A percentile compares a stretch with the other conserved stretches of the same genome.
phyloP scores from a whole-genome alignment of 1,140 invertebrate species.

The Drosophila dunni region DNA sequence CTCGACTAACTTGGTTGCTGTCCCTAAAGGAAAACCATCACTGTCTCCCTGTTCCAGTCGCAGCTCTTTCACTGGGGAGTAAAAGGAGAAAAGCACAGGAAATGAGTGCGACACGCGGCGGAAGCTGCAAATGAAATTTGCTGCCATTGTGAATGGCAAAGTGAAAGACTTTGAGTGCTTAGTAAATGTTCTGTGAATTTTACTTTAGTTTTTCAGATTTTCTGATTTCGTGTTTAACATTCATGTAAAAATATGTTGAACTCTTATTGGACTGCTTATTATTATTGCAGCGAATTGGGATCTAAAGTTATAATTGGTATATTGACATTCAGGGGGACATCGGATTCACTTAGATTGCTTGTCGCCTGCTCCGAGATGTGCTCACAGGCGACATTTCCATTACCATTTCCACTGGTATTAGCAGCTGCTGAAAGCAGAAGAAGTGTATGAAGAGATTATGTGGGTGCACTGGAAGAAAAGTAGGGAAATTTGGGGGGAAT shows the following conservation, averaged over 20 bases:
- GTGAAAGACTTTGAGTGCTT: constrained; percentile 3
- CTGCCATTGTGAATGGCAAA: constrained; percentile 6
- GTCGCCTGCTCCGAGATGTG: constrained; percentile 43
- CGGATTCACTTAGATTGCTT: constrained; percentile 18
- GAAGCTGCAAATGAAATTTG: constrained; percentile 36
- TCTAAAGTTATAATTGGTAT: constrained; percentile 60
- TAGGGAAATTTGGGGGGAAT: no score
- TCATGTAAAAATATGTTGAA: constrained; percentile 63
- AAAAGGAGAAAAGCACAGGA: background rate
- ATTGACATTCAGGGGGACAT: constrained; percentile 13
- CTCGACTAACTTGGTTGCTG: background rate
- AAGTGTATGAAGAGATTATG: background rate
- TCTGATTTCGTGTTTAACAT: background rate
- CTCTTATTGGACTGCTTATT: constrained; percentile 20
- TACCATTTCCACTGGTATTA: background rate
- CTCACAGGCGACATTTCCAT: constrained; percentile 26
- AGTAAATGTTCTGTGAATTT: constrained; percentile 27
- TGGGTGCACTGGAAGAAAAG: background rate
- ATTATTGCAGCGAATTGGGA: constrained; percentile 48
- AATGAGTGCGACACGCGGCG: constrained; percentile 12
- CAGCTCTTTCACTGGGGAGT: background rate
- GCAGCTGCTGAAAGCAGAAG: constrained; percentile 5
- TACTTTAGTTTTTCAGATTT: background rate
- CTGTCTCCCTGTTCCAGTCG: background rate
- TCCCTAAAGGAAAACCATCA: background rate